Evolutionary conservation across 2,888 invertebrate genomes (phyloP), one percentile per base, ranked within the genome.

Genomic region (Allacma fusca): DNA sequence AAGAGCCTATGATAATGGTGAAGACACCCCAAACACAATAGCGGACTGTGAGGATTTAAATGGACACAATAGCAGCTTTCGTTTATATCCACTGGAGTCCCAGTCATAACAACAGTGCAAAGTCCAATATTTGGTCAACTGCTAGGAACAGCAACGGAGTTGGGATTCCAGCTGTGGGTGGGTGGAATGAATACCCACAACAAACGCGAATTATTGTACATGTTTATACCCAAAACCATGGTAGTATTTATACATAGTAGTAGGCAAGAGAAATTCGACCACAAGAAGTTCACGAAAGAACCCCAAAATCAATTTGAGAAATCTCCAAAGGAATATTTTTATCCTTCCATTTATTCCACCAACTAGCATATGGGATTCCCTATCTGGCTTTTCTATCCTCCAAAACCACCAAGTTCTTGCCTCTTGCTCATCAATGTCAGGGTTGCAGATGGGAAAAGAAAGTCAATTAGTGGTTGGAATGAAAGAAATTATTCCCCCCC

Each of bases 381-480:
- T 28, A 7, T 34, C 69, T 43, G 44, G 44, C 34, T 19, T 24
- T n/a, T 34, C n/a, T 13, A 29, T 26, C 24, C n/a, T n/a, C 29
- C 44, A 57, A n/a, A n/a, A 19, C 19, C 50, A 57, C 34, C n/a
- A 16, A 50, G 50, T 34, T 72, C 23, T 29, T 26, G 21, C 24
- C 44, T 23, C 40, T 65, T 62, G 23, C 62, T 65, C 65, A 67
- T 74, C 74, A 74, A 65, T 74, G 74, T 74, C 74, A 74, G 24
- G 19, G 44, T 24, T 19, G 23, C 74, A 74, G 64, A 43, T 64
- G 74, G 74, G 65, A 74, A 26, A 74, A 64, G 65, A 65, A 74
- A 74, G 74, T 64, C 74, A 74, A 74, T 74, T 74, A 74, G 74
- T 65, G 21, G 40, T 24, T 34, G 34, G 64, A 74, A 74, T 74